Conservation (phyloP, 2,888 invertebrate species). For the Mechanitis messenoides region DNA sequence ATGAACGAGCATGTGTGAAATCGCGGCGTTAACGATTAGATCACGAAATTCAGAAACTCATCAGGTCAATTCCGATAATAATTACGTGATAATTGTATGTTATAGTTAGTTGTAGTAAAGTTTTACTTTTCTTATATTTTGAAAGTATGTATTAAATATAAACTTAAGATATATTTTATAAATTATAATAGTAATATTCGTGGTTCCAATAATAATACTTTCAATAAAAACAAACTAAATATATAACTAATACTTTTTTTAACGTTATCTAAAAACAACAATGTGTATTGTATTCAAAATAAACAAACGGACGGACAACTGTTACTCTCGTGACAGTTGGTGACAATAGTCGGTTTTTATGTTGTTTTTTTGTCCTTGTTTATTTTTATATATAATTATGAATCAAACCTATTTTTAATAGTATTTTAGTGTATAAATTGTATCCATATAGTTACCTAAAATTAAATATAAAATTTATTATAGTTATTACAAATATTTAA, state of each 20-base stretch:
- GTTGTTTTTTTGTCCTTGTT: not conserved
- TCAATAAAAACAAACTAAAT: not conserved
- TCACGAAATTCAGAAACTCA: too few relatives aligned
- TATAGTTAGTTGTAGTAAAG: not conserved
- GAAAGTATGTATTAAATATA: too few relatives aligned
- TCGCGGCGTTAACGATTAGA: too few relatives aligned
- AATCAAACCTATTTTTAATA: not conserved
- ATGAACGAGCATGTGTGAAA: too few relatives aligned
- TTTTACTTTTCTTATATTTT: too few relatives aligned
- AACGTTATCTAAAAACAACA: conserved; percentile 2
- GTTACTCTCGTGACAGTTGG: conserved; percentile 7
- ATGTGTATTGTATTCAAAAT: conserved; percentile 6
- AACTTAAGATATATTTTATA: too few relatives aligned
- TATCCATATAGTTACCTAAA: too few relatives aligned
- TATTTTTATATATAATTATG: not conserved
- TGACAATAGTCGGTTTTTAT: conserved; percentile 3
- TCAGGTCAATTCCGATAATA: too few relatives aligned
- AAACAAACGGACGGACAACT: conserved; percentile 5
- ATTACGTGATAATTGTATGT: not conserved
- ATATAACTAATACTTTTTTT: not conserved
- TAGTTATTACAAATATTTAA: too few relatives aligned
- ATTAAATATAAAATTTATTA: too few relatives aligned
- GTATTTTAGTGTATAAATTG: not conserved
- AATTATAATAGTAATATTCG: too few relatives aligned
- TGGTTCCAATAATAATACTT: not conserved